Base-by-base conservation (phyloP, 2,113 vertebrate genomes). In the Ammodytes dubius region DNA sequence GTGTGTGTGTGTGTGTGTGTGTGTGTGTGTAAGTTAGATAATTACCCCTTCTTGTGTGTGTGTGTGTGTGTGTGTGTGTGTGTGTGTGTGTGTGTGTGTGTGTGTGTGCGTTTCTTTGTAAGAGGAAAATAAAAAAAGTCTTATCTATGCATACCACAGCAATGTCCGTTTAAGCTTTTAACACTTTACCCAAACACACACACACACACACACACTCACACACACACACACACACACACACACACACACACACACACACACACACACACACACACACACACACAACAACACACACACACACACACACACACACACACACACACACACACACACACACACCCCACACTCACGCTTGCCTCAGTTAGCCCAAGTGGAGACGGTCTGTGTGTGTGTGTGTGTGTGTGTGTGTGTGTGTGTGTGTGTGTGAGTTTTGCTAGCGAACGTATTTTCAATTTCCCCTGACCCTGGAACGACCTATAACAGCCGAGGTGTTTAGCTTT, bases 151-250 rank as follows among this genome's bases (percentile, higher is more conserved):
- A 91, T 93, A 91, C 91, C 86, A 45, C 59, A 6, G 37, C 81
- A 17, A 83, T 91, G 91, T 93, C 88, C 64, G 0, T 87, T 61
- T 89, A 90, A 91, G 91, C 90, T 89, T 86, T 92, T 91, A 91
- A 93, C 83, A 78, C 84, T 68, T 66, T 82, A 84, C 81, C 74
- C 70, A 87, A 88, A 84, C 80, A 81, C 88, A 84, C 79, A 50
- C 74, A 59, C 68, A 40, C 50, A 64, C 60, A 81, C 75, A 74
- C 87, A 84, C n/a, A n/a, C n/a, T n/a, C n/a, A n/a, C n/a, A n/a
- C n/a, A n/a, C n/a, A n/a, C n/a, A n/a, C n/a, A n/a, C n/a, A n/a
- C n/a, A n/a, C n/a, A n/a, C n/a, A n/a, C n/a, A n/a, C n/a, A n/a
- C n/a, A n/a, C n/a, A 27, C 27, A 84, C 81, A 71, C 70, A 87